Conservation (phyloP, 2,113 vertebrate species). For the Vulpes lagopus region DNA sequence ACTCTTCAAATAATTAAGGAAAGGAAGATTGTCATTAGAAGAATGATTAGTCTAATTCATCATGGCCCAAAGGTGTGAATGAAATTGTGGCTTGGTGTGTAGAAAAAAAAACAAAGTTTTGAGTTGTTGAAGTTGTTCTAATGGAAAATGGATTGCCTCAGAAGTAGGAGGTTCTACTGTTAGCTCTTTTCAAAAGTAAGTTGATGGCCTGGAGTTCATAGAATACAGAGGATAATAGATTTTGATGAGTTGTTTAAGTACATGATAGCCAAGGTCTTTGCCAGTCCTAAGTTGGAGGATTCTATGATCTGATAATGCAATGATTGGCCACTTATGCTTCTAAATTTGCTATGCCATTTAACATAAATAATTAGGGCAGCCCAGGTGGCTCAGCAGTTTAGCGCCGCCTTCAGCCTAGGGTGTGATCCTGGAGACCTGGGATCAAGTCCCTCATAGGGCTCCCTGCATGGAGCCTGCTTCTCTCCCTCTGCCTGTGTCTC, state of each 20-base stretch:
- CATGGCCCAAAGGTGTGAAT: conserved; percentile 4
- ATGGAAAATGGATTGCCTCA: neutral
- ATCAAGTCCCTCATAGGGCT: too few species aligned
- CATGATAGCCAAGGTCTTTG: neutral
- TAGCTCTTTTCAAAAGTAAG: conserved; percentile 31
- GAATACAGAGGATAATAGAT: neutral
- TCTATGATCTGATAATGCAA: neutral
- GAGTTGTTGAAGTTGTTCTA: conserved; percentile 25
- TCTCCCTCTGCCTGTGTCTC: too few species aligned
- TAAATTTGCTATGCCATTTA: conserved; percentile 13
- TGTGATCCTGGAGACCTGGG: too few species aligned
- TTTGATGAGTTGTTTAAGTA: neutral
- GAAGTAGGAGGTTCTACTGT: neutral
- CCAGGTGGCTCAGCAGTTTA: too few species aligned
- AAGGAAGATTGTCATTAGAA: neutral
- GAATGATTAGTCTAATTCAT: conserved; percentile 20
- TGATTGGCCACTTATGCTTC: neutral
- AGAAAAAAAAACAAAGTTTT: conserved; percentile 38
- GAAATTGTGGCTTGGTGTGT: neutral
- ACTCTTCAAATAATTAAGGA: conserved; percentile 58
- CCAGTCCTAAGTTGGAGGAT: neutral
- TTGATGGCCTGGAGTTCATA: conserved; percentile 45
- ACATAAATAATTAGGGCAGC: neutral
- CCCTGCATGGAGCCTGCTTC: too few species aligned
- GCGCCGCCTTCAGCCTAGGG: too few species aligned